phyloP scores from a whole-genome alignment of 2,888 invertebrate genomes.

The Drosophila leonis region DNA sequence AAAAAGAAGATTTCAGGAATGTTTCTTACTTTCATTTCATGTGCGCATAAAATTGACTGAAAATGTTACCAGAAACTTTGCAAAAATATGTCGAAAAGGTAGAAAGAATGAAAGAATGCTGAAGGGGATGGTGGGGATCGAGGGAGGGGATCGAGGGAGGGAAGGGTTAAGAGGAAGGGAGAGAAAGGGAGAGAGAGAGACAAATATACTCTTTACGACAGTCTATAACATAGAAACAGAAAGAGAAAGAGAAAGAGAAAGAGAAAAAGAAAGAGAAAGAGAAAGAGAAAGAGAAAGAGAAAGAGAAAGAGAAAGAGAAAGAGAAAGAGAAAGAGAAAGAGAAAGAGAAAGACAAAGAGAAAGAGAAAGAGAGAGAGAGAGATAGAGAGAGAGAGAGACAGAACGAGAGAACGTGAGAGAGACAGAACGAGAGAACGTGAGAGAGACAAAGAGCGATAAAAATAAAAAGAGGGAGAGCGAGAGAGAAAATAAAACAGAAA shows the following conservation, averaged over 20 bases:
- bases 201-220: too few relatives aligned
- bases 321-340: neutral
- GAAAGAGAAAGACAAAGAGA: neutral
- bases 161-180: neutral
- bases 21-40: slow-evolving; percentile 34
- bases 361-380: too few relatives aligned
- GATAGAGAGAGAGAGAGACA: too few relatives aligned
- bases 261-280: neutral
- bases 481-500: neutral
- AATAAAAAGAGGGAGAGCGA: neutral
- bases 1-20: slow-evolving; percentile 4
- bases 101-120: neutral
- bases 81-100: neutral
- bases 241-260: neutral
- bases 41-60: slow-evolving; percentile 4
- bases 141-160: neutral
- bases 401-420: too few relatives aligned
- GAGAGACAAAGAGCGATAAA: too few relatives aligned
- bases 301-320: neutral
- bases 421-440: too few relatives aligned
- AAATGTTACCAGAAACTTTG: slow-evolving; percentile 8
- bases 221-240: too few relatives aligned
- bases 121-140: neutral
- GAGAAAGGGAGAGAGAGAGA: neutral
- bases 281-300: neutral